Evolutionary conservation across 2,797 vertebrate genomes (phyloP), one percentile per base, ranked within the genome.

Genomic region (Bradypodion ventrale): DNA sequence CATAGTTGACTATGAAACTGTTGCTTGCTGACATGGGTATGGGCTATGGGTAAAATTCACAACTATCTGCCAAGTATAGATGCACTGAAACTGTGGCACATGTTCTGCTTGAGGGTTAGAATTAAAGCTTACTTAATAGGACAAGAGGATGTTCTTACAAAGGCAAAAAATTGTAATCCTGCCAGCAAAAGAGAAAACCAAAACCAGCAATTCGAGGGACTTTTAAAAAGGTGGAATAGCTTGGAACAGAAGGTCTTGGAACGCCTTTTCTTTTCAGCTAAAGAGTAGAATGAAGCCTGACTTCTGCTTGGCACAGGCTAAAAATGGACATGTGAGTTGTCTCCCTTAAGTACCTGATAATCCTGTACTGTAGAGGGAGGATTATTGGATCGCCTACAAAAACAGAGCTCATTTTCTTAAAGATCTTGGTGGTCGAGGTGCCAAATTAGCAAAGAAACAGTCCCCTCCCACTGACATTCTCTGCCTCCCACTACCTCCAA

Each of bases 261-360:
- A 94, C 92, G 90, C 87, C 83, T 89, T 49, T 92, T 93, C 88
- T 92, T 78, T 77, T 49, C 15, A 63, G 78, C 87, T 87, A 91
- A 92, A 93, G 87, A 93, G 90, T 87, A 83, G 89, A 93, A 87
- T 3, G 19, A 94, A 91, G 42, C 12, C 90, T 87, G 72, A 65
- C 42, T 87, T 92, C 90, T 93, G 85, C 87, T 93, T 95, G 94
- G 94, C 94, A 92, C 0, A 0, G 88, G 91, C 91, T 92, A 95
- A 87, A 94, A 95, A 93, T 93, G 89, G 92, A 88, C 93, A 86
- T 94, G 93, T 94, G 94, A 95, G 93, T 89, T n/a, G 91, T 92
- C 94, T 93, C 95, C 94, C 93, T 74, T 95, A 94, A 95, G 86
- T 92, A 93, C 88, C 87, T 89, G 75, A 29, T 96, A 96, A 96